Percentiles rank a stretch among this genome's conserved stretches.
Evolutionary conservation across 2,888 invertebrate genomes (phyloP).

Genomic region (Andrena dorsata): DNA sequence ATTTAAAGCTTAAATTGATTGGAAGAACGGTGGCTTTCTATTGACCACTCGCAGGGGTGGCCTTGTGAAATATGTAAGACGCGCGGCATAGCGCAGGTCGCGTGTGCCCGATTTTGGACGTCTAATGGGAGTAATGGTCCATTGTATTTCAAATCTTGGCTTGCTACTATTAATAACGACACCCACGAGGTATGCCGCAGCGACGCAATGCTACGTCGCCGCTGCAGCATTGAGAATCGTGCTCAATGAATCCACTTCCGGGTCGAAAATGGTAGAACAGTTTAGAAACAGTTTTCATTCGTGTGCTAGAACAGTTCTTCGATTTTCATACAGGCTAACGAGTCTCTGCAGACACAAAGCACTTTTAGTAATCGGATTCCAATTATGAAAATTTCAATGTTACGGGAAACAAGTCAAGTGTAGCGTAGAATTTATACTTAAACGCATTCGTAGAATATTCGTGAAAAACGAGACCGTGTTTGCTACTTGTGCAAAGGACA

Average conservation of each 20-base stretch:
- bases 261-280: neutral
- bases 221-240: neutral
- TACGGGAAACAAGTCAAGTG: neutral
- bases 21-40: neutral
- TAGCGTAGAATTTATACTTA: neutral
- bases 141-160: slow-evolving; percentile 39
- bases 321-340: too few relatives aligned
- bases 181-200: slow-evolving; percentile 1
- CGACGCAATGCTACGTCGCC: neutral
- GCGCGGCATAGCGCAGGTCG: too few relatives aligned
- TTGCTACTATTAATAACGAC: slow-evolving; percentile 49
- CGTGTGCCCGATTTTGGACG: slow-evolving; percentile 21
- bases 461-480: neutral
- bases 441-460: neutral
- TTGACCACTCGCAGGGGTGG: neutral
- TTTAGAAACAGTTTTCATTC: neutral
- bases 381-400: too few relatives aligned
- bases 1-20: neutral
- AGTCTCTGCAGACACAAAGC: too few relatives aligned
- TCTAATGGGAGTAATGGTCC: slow-evolving; percentile 21
- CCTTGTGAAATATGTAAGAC: neutral
- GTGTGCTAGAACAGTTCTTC: neutral
- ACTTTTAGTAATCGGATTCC: too few relatives aligned
- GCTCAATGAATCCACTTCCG: neutral
- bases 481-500: neutral